A percentile compares a stretch with the other conserved stretches of the same genome.
Conservation (phyloP, 53 echinoderm and acorn worm species). For the Paelopatides confundens region DNA sequence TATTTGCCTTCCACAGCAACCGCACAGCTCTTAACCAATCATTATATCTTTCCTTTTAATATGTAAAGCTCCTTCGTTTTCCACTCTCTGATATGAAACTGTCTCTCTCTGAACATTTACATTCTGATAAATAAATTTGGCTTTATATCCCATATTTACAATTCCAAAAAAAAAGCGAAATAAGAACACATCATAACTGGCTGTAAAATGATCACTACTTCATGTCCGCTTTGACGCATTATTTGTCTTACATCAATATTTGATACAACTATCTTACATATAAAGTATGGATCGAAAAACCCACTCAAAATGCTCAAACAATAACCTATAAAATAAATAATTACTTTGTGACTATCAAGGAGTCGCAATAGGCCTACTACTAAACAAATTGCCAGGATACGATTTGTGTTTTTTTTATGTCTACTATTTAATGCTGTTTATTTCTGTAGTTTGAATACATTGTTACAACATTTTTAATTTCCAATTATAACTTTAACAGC, state of each 20-base stretch:
- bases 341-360: no score
- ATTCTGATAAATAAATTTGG: neutral
- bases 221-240: neutral
- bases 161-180: neutral
- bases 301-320: no score
- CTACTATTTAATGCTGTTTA: neutral
- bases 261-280: neutral
- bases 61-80: no score
- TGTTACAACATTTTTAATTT: neutral
- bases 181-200: neutral
- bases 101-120: neutral
- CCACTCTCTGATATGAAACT: neutral
- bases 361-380: no score
- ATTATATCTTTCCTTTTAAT: no score
- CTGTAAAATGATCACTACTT: neutral
- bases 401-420: no score
- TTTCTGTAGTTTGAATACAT: neutral
- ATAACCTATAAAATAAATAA: no score
- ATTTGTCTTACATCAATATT: neutral
- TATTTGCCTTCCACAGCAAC: no score
- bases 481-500: no score
- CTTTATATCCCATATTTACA: neutral
- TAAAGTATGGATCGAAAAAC: neutral
- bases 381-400: no score
- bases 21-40: no score